Evolutionary conservation across 2,797 vertebrate genomes (phyloP).

Genomic region (Diceros bicornis): DNA sequence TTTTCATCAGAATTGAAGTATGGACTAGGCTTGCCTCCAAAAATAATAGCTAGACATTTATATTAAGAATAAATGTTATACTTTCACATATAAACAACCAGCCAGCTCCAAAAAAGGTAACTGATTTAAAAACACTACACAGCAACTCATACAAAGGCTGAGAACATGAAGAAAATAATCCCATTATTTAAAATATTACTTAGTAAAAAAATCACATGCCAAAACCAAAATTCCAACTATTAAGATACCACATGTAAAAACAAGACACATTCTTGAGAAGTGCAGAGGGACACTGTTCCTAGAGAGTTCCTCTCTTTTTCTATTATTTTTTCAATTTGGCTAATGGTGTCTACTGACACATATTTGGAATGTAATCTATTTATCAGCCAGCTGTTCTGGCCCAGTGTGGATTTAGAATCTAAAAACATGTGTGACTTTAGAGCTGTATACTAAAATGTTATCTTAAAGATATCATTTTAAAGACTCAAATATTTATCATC

Average conservation of each 20-base stretch:
- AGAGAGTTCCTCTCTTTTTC: slow-evolving; percentile 40
- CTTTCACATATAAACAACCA: slow-evolving; percentile 6
- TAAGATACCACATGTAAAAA: not conserved
- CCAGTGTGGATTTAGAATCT: slow-evolving; percentile 64
- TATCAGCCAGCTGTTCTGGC: slow-evolving; percentile 83
- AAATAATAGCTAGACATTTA: slow-evolving; percentile 32
- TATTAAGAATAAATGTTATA: slow-evolving; percentile 36
- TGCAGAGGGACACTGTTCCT: slow-evolving; percentile 46
- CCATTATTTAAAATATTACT: slow-evolving; percentile 50
- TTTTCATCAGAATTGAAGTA: slow-evolving; percentile 37
- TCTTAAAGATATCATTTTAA: slow-evolving; percentile 27
- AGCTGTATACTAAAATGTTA: slow-evolving; percentile 33
- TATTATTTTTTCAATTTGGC: slow-evolving; percentile 62
- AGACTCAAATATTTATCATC: slow-evolving; percentile 15
- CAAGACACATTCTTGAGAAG: slow-evolving; percentile 44
- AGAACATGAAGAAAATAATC: slow-evolving; percentile 42
- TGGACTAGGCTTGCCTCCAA: slow-evolving; percentile 6
- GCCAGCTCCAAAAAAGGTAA: not conserved
- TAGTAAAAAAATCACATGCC: not conserved
- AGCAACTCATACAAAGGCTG: not conserved
- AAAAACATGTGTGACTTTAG: slow-evolving; percentile 46
- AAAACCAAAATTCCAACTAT: slow-evolving; percentile 57
- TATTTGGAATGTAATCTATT: slow-evolving; percentile 82
- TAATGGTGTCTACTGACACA: slow-evolving; percentile 78
- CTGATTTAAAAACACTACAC: not conserved